A percentile compares a stretch with the other conserved stretches of the same genome.
Conservation (phyloP, 2,888 invertebrate genomes). For the Philaethria dido region DNA sequence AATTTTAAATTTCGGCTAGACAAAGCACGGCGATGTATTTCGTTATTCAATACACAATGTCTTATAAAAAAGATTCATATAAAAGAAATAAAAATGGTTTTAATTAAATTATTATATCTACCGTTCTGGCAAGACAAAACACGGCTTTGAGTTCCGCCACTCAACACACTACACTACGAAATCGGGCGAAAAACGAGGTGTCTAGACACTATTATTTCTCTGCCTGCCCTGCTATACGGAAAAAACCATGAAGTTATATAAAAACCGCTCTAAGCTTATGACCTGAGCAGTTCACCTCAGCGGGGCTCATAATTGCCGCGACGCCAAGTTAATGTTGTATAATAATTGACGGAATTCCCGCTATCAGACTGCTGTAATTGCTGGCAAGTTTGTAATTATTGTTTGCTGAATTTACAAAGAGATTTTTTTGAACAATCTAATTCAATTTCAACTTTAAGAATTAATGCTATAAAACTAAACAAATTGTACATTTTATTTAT, state of each 20-base stretch:
- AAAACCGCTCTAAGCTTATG: conserved; percentile 12
- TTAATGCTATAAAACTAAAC: background rate
- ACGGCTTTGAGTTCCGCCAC: too few species aligned
- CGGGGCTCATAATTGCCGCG: conserved; percentile 29
- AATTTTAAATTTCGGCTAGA: too few species aligned
- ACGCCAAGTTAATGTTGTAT: conserved; percentile 41
- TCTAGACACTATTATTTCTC: too few species aligned
- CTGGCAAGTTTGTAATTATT: conserved; percentile 37
- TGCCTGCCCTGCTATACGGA: too few species aligned
- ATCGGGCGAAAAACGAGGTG: too few species aligned
- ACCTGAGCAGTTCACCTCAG: background rate
- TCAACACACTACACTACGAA: too few species aligned
- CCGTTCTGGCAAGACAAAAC: too few species aligned
- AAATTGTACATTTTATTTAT: background rate
- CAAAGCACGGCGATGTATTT: too few species aligned
- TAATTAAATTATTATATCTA: too few species aligned
- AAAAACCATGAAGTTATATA: background rate
- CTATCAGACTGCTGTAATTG: conserved; percentile 35
- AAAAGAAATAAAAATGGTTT: background rate
- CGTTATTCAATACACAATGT: too few species aligned
- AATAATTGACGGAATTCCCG: conserved; percentile 43
- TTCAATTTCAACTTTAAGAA: background rate
- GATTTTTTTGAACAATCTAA: conserved; percentile 2
- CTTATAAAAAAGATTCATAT: background rate
- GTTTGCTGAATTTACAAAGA: conserved; percentile 18